Conservation (phyloP, 2,888 invertebrate genomes). For the Listrodromus nycthemerus region DNA sequence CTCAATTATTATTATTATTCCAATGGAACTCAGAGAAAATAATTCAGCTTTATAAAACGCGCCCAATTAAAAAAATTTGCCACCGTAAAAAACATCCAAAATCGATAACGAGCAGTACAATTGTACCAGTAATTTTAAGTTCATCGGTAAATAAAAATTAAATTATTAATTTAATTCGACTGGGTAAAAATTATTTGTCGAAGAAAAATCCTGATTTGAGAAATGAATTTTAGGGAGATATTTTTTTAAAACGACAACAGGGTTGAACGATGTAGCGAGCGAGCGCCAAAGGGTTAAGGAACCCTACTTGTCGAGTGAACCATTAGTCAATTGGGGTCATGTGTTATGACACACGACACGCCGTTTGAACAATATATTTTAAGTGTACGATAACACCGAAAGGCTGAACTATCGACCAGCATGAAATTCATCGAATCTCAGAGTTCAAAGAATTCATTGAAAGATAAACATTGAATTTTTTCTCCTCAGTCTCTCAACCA, state of each 20-base stretch:
- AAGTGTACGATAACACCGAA: neutral
- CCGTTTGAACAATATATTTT: neutral
- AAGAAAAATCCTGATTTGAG: too few relatives aligned
- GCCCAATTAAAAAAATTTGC: neutral
- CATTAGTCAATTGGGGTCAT: neutral
- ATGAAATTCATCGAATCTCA: neutral
- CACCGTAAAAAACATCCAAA: neutral
- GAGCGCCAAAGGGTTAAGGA: slow-evolving; percentile 3
- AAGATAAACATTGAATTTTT: neutral
- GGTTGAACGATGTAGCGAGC: neutral
- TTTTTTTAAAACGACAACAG: neutral
- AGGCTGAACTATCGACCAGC: neutral
- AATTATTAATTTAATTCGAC: neutral
- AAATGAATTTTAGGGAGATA: neutral
- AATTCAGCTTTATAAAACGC: neutral
- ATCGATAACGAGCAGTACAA: neutral
- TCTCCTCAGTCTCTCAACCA: neutral
- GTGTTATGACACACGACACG: neutral
- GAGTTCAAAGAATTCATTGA: neutral
- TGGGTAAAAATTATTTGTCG: neutral
- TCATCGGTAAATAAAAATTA: too few relatives aligned
- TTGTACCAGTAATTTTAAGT: neutral
- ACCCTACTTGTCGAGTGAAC: neutral
- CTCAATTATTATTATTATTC: neutral
- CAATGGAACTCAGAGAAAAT: neutral